Evolutionary conservation across 2,888 invertebrate species (phyloP), one percentile per base, ranked within the genome.

Genomic region (Agriopis marginaria): DNA sequence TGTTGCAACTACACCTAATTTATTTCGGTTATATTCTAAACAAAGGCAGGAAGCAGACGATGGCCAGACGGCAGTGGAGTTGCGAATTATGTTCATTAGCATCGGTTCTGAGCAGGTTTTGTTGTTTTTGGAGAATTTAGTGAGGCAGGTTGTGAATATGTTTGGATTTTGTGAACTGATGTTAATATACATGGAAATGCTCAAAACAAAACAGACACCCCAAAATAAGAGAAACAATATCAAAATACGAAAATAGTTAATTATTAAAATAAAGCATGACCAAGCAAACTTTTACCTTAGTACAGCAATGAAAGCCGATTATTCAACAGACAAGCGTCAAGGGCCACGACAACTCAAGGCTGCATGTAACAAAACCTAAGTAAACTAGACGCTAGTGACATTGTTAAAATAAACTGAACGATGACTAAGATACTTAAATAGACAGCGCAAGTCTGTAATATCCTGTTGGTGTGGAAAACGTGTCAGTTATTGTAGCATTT

Each of bases 401-500:
- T 23, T 56, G 65, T 44, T 58, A 62, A 65, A 55, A 62, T 68
- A 63, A 77, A 73, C 70, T 71, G 72, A 81, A 83, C 82, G 84
- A 83, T 86, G 86, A 86, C 76, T 85, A 83, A 84, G 80, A 76
- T 74, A 73, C 66, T 81, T 79, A 73, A 83, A 83, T 87, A 87
- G 81, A 82, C 73, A 77, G 75, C 79, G 77, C 78, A 83, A 77
- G 79, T 67, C 75, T 77, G 68, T 66, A 77, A 76, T 81, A 85
- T 86, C 85, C 86, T 85, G 86, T 78, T 82, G 76, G 77, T 78
- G 75, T 66, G 75, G 80, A 81, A 88, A 86, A 83, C 81, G 74
- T 85, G 87, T 86, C 87, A 86, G 84, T 81, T 83, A 85, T 83
- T 83, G 84, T 80, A 80, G 78, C 66, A 76, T 68, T 83, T 83